Evolutionary conservation across 2,113 vertebrate species (phyloP).

Genomic region (Dolichotis patagonum): DNA sequence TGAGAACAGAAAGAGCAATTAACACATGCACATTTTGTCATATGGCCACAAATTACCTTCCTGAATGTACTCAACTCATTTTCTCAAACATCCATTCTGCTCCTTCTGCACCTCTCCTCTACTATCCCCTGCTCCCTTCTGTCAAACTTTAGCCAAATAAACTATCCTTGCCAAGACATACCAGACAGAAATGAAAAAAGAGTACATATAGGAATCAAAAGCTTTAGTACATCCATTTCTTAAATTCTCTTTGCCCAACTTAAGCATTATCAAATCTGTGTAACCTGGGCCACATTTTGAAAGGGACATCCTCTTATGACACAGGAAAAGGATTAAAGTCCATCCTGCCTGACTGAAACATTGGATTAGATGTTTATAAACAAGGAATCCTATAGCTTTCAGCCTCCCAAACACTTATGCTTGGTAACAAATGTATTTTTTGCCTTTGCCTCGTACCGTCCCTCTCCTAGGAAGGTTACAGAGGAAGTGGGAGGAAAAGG

Average conservation of each 20-base stretch:
- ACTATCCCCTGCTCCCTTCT: background rate
- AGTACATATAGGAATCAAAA: background rate
- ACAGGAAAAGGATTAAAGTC: background rate
- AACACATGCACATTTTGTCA: conserved; percentile 3
- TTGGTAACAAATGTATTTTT: background rate
- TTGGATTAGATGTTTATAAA: background rate
- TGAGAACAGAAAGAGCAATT: conserved; percentile 51
- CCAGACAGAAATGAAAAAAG: background rate
- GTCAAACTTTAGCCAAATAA: background rate
- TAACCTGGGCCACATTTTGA: background rate
- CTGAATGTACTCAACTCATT: background rate
- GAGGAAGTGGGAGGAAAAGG: background rate
- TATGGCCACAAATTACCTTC: background rate
- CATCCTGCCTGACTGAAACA: background rate
- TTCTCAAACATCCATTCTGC: background rate
- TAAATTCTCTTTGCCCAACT: background rate
- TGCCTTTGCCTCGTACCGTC: background rate
- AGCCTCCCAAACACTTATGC: background rate
- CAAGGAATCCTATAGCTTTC: background rate
- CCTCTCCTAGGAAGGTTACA: background rate
- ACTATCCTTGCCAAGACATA: background rate
- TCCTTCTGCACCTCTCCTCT: background rate
- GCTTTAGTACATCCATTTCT: background rate
- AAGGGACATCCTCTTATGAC: conserved; percentile 8
- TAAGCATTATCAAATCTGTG: background rate